Percentiles rank a stretch among this genome's conserved stretches.
Evolutionary conservation across 2,113 vertebrate species (phyloP).

Genomic region (Chaenocephalus aceratus): DNA sequence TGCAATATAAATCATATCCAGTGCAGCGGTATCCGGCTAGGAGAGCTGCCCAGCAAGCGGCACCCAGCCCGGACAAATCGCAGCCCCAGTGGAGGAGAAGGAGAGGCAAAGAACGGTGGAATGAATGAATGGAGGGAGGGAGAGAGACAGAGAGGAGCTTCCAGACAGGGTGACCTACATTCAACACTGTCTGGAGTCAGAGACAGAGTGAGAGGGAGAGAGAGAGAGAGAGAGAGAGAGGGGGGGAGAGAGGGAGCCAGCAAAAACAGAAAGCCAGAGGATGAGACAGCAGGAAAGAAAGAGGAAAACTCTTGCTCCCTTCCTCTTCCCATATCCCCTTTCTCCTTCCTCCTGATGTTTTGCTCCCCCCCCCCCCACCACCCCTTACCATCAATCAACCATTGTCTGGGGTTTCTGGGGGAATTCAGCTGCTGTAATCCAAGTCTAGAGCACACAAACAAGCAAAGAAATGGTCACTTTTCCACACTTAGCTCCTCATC

Average conservation of each 20-base stretch:
- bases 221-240: too few relatives aligned
- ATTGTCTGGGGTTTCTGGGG: constrained; percentile 41
- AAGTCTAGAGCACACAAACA: constrained; percentile 18
- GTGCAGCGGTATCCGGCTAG: constrained; percentile 53
- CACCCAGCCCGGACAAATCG: constrained; percentile 58
- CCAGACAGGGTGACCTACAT: constrained; percentile 82
- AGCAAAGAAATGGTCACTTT: constrained; percentile 12
- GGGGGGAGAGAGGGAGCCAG: constrained; percentile 33
- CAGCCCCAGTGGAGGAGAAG: constrained; percentile 59
- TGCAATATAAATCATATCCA: constrained; percentile 68
- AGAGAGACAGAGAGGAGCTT: constrained; percentile 54
- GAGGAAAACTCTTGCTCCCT: constrained; percentile 29
- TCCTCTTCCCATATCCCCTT: constrained; percentile 21
- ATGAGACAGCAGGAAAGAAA: constrained; percentile 43
- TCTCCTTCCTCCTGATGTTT: constrained; percentile 30
- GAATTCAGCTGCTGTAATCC: constrained; percentile 28
- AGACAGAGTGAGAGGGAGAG: constrained; percentile 53
- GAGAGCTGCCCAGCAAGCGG: constrained; percentile 57
- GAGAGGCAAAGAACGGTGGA: constrained; percentile 42
- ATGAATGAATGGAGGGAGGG: constrained; percentile 47
- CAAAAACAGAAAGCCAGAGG: constrained; percentile 28
- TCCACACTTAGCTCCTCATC: constrained; percentile 20
- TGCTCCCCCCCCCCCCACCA: constrained; percentile 65
- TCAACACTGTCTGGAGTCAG: constrained; percentile 72
- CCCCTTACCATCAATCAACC: constrained; percentile 44